Percentiles rank a stretch among this genome's conserved stretches.
These are phyloP conservation scores for Palythoa grandiflora DNA, from an alignment of 92 coral and sea anemone species.

Conservation along the genomic window DNA sequence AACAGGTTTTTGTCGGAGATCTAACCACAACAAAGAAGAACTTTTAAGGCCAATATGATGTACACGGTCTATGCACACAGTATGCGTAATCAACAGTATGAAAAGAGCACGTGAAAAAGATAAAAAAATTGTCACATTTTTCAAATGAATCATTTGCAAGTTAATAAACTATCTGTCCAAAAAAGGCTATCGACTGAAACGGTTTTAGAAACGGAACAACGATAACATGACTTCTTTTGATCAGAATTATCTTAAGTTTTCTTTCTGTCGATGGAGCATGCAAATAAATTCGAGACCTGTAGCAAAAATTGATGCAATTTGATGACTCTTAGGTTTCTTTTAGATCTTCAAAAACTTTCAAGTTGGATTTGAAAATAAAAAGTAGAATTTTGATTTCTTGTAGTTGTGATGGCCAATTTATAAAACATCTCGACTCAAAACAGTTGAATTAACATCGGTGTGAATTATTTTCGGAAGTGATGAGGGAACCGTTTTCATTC, in stretches of 20 bases:
- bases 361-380: background rate
- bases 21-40: conserved; percentile 1
- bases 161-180: background rate
- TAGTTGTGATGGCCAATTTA: too few species aligned
- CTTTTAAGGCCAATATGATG: conserved; percentile 8
- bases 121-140: background rate
- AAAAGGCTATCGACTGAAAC: background rate
- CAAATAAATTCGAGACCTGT: background rate
- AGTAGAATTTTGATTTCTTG: background rate
- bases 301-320: background rate
- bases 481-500: too few species aligned
- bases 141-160: background rate
- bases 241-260: background rate
- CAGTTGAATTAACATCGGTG: too few species aligned
- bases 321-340: background rate
- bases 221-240: background rate
- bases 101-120: background rate
- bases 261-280: background rate
- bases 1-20: background rate
- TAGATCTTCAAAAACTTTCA: background rate
- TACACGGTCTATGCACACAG: background rate
- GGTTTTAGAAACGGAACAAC: background rate
- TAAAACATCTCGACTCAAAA: too few species aligned
- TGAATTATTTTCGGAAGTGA: too few species aligned
- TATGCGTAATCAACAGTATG: background rate